A percentile compares a stretch with the other conserved stretches of the same genome.
Conservation (phyloP, 2,113 vertebrate species). For the Saccopteryx leptura region DNA sequence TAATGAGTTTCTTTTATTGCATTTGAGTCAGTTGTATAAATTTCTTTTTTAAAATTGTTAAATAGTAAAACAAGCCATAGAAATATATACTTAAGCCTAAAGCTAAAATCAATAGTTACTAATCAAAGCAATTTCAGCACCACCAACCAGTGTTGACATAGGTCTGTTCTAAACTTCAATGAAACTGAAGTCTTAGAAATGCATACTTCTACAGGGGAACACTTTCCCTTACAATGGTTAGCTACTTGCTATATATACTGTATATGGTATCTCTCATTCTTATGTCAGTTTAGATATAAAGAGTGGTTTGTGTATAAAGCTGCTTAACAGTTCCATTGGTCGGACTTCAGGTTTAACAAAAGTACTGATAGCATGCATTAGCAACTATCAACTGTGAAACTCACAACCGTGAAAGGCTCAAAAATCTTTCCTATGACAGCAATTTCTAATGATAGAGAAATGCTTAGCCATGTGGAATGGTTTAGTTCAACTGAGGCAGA, state of each 20-base stretch:
- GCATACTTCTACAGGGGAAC: not conserved
- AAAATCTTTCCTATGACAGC: not conserved
- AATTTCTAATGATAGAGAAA: not conserved
- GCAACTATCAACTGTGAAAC: not conserved
- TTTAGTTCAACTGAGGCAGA: not conserved
- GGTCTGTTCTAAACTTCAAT: not conserved
- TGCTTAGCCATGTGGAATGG: not conserved
- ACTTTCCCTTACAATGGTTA: not conserved
- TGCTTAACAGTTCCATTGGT: not conserved
- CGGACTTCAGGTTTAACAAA: not conserved
- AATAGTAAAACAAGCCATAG: slow-evolving; percentile 16
- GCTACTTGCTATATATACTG: not conserved
- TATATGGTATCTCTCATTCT: not conserved
- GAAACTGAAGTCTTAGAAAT: not conserved
- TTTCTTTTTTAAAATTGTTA: slow-evolving; percentile 4
- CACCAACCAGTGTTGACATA: not conserved
- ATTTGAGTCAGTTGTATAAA: not conserved
- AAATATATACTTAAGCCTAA: not conserved
- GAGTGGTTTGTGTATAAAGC: not conserved
- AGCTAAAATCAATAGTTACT: slow-evolving; percentile 2
- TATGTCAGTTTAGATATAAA: not conserved
- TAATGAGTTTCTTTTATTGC: slow-evolving; percentile 41
- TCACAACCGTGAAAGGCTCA: not conserved
- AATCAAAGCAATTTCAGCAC: not conserved
- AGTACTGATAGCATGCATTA: not conserved